Base-by-base conservation (phyloP, 2,888 invertebrate genomes). In the Melanargia galathea region DNA sequence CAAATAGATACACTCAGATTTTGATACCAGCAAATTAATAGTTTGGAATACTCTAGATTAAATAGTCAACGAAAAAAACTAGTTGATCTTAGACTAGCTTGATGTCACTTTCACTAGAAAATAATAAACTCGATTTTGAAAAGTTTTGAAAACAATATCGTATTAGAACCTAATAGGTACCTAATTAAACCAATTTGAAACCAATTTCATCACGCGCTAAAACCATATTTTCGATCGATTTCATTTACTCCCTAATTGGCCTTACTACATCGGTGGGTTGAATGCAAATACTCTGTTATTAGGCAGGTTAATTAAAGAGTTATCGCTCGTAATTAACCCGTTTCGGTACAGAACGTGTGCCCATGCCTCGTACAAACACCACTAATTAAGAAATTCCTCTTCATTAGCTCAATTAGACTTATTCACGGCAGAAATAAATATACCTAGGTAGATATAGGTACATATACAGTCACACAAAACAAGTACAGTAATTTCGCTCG, bases 251-350 rank as follows among this genome's bases (percentile, higher is more conserved):
- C 76, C 80, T 89, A 89, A 89, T 88, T 89, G 84, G 80, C 71
- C 65, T 73, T 74, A 75, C 75, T 73, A 71, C 73, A 75, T 73
- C 73, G 74, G 72, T 73, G 71, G 84, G 79, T 82, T 74, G 77
- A 85, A 87, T 87, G 89, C 87, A 87, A 87, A 87, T 83, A 84
- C 88, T 83, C 82, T 86, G 86, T 88, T 88, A 90, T 90, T 88
- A 90, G 86, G 86, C 84, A 86, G 87, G 86, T 88, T 90, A 90
- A 90, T 90, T 90, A 90, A 89, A 89, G 90, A 90, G 87, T 89
- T 90, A 89, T 88, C 86, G 88, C 76, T 75, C 71, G 84, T 87
- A 89, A 89, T 90, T 89, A 89, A 81, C 83, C 84, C 84, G 88
- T 86, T 87, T 86, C 86, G 85, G 87, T 85, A 85, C 83, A 84